These are phyloP conservation scores for Mycetomoellerius zeteki DNA, from an alignment of 1,140 invertebrate genomes.

Conservation along the genomic window DNA sequence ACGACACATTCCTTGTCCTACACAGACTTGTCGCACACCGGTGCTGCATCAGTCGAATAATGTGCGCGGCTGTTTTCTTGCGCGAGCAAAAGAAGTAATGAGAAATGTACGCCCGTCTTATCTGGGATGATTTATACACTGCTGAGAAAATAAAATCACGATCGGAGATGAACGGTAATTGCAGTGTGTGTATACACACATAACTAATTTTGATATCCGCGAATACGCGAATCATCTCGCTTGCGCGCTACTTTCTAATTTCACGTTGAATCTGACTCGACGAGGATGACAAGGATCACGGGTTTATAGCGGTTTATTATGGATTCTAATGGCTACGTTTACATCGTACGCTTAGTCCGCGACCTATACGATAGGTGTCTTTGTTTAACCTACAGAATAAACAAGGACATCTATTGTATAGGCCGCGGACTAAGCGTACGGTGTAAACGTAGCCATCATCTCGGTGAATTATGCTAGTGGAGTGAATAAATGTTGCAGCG, in stretches of 20 bases:
- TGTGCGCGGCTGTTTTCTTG: constrained; percentile 55
- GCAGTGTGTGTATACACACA: neutral
- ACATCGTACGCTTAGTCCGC: too few relatives aligned
- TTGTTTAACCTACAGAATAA: too few relatives aligned
- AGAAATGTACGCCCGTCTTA: constrained; percentile 59
- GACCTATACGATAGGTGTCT: too few relatives aligned
- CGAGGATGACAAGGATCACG: constrained; percentile 19
- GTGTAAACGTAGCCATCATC: too few relatives aligned
- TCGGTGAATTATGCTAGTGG: neutral
- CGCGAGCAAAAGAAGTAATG: constrained; percentile 53
- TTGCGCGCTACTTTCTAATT: constrained; percentile 71
- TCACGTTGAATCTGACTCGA: constrained; percentile 60
- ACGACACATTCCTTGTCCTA: neutral
- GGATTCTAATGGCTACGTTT: neutral
- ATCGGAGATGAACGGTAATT: constrained; percentile 71
- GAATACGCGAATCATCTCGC: constrained; percentile 26
- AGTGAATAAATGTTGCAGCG: neutral
- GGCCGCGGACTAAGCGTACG: too few relatives aligned
- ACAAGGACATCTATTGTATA: too few relatives aligned
- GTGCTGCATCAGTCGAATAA: neutral
- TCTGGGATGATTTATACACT: constrained; percentile 73
- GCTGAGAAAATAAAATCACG: constrained; percentile 61
- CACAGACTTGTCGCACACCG: constrained; percentile 38
- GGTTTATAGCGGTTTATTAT: constrained; percentile 15
- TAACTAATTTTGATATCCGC: constrained; percentile 60